A percentile compares a stretch with the other conserved stretches of the same genome.
phyloP scores from a whole-genome alignment of 1,140 invertebrate genomes.

The roundworm (Caenorhabditis elegans) region WBcel235 BX284603.4:1015501-1016000 shows the following conservation, averaged over 20 bases:
- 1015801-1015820: not conserved
- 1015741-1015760: constrained; percentile 1
- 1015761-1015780: constrained; percentile 30
- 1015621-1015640: no score
- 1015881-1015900: constrained; percentile 40
- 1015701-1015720: constrained; percentile 11
- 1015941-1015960: not conserved
- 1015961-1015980: constrained; percentile 25
- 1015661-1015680: not conserved
- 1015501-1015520: no score
- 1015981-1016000: constrained; percentile 73
- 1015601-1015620: no score
- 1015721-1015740: not conserved
- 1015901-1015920: constrained; percentile 37
- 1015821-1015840: not conserved
- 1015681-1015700: not conserved
- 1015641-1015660: no score
- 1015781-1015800: constrained; percentile 29
- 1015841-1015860: not conserved
- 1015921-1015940: not conserved
- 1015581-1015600: no score
- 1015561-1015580: no score
- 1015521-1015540: no score
- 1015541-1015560: no score
- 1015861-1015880: constrained; percentile 24